These are phyloP conservation scores for Avahi laniger DNA, from an alignment of 2,797 vertebrate genomes.

Conservation along the genomic window DNA sequence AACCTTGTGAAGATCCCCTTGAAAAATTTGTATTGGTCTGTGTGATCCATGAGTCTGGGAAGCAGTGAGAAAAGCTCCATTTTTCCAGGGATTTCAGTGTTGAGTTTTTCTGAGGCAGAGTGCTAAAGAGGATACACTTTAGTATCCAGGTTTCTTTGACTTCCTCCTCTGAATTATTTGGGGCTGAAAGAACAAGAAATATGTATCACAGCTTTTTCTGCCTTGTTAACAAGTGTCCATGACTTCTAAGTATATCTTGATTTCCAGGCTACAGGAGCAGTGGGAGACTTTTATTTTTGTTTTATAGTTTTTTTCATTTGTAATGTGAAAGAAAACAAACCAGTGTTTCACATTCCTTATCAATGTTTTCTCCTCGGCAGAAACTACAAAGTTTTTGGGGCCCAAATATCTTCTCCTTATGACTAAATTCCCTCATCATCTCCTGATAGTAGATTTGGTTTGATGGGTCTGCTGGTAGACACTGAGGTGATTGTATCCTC, in stretches of 20 bases:
- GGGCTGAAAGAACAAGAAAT: neutral
- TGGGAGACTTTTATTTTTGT: neutral
- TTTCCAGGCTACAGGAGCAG: neutral
- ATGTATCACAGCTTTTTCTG: neutral
- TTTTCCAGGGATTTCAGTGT: neutral
- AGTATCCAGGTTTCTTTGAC: neutral
- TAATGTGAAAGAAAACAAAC: neutral
- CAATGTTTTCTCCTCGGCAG: neutral
- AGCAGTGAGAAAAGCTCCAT: neutral
- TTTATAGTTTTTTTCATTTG: constrained; percentile 4
- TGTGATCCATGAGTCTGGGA: neutral
- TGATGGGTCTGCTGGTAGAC: neutral
- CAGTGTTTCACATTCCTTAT: neutral
- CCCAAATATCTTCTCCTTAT: neutral
- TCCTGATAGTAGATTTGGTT: neutral
- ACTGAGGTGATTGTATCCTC: neutral
- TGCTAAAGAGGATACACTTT: neutral
- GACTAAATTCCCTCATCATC: neutral
- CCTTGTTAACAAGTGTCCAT: neutral
- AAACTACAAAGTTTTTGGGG: neutral
- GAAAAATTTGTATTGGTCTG: neutral
- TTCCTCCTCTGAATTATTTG: neutral
- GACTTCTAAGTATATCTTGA: neutral
- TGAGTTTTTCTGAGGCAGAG: neutral
- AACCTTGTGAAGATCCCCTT: neutral